A percentile compares a stretch with the other conserved stretches of the same genome.
Evolutionary conservation across 2,797 vertebrate genomes (phyloP).

Genomic region (Jordanella pulchra): DNA sequence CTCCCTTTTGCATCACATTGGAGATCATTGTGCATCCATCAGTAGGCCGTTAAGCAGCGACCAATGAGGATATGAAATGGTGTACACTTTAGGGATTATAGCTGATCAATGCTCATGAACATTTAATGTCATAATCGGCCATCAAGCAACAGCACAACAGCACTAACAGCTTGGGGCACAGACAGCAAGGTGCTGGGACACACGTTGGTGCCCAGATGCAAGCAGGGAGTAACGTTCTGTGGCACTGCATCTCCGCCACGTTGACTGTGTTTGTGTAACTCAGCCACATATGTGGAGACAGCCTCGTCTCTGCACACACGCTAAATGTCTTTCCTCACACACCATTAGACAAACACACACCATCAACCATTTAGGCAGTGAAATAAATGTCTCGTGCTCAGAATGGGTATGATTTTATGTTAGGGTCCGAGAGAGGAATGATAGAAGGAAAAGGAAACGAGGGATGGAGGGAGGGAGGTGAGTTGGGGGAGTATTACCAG

Average conservation of each 20-base stretch:
- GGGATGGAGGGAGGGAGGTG: constrained; percentile 22
- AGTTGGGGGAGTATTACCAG: constrained; percentile 76
- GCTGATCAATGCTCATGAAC: constrained; percentile 80
- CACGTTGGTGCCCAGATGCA: constrained; percentile 12
- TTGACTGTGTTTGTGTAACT: constrained; percentile 52
- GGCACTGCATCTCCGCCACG: constrained; percentile 49
- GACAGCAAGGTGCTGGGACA: constrained; percentile 36
- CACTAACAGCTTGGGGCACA: constrained; percentile 48
- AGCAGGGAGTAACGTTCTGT: constrained; percentile 16
- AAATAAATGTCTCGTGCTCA: constrained; percentile 50
- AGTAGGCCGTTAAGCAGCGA: constrained; percentile 72
- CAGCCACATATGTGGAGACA: constrained; percentile 35
- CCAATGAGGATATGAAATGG: constrained; percentile 71
- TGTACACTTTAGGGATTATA: constrained; percentile 62
- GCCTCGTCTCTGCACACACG: constrained; percentile 38
- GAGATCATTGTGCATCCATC: constrained; percentile 77
- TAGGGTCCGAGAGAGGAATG: constrained; percentile 54
- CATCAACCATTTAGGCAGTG: constrained; percentile 65
- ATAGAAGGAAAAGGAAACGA: constrained; percentile 31
- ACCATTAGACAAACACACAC: constrained; percentile 76
- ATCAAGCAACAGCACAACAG: constrained; percentile 64
- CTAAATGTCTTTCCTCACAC: constrained; percentile 62
- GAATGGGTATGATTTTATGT: constrained; percentile 53
- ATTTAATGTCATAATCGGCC: constrained; percentile 80
- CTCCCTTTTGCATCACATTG: constrained; percentile 57